Conservation (phyloP, 2,797 vertebrate species). For the Pseudopleuronectes americanus region DNA sequence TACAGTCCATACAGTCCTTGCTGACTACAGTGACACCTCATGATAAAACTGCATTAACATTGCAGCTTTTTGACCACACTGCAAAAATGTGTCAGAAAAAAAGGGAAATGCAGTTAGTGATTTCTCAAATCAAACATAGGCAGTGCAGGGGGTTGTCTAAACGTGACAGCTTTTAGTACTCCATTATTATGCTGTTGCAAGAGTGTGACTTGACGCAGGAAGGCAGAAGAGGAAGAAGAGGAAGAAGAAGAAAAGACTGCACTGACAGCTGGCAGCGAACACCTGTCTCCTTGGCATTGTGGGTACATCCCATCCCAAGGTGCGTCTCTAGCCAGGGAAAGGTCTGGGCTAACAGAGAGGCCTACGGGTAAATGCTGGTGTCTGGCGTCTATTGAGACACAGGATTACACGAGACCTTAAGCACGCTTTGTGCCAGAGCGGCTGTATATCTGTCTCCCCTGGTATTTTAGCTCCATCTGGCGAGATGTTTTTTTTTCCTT, state of each 20-base stretch:
- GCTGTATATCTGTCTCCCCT: constrained; percentile 60
- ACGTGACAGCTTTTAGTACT: constrained; percentile 8
- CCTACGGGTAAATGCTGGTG: constrained; percentile 80
- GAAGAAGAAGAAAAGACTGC: constrained; percentile 49
- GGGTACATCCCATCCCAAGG: constrained; percentile 75
- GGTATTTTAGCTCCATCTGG: constrained; percentile 63
- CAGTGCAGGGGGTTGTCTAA: too few species aligned
- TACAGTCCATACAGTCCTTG: too few species aligned
- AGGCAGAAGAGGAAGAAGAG: constrained; percentile 34
- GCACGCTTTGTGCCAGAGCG: constrained; percentile 68
- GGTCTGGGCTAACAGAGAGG: constrained; percentile 76
- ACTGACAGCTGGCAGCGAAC: constrained; percentile 81
- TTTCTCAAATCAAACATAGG: too few species aligned
- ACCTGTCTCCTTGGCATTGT: constrained; percentile 81
- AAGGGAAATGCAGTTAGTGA: too few species aligned
- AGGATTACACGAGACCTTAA: constrained; percentile 80
- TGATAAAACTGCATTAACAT: too few species aligned
- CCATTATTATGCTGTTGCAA: constrained; percentile 38
- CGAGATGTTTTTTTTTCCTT: constrained; percentile 12
- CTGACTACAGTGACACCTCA: too few species aligned
- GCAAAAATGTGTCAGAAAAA: too few species aligned
- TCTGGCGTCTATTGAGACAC: constrained; percentile 73
- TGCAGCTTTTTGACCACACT: too few species aligned
- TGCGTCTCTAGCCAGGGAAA: constrained; percentile 74
- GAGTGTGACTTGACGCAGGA: constrained; percentile 53